Evolutionary conservation across 2,113 vertebrate species (phyloP).

Genomic region (human (Homo sapiens)): GRCh38 chr7:81356001-81356500

Average conservation of each 20-base stretch:
- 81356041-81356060: slow-evolving; percentile 33
- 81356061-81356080: neutral
- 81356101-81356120: slow-evolving; percentile 67
- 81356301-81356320: neutral
- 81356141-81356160: slow-evolving; percentile 57
- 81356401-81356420: slow-evolving; percentile 46
- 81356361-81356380: neutral
- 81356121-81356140: slow-evolving; percentile 30
- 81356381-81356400: slow-evolving; percentile 17
- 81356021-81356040: slow-evolving; percentile 37
- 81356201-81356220: slow-evolving; percentile 12
- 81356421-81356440: slow-evolving; percentile 31
- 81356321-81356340: neutral
- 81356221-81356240: neutral
- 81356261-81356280: neutral
- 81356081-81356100: slow-evolving; percentile 47
- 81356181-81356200: neutral
- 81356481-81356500: slow-evolving; percentile 26
- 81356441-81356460: slow-evolving; percentile 65
- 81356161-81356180: slow-evolving; percentile 11
- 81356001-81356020: slow-evolving; percentile 43
- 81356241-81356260: neutral
- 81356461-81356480: slow-evolving; percentile 67
- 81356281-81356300: neutral
- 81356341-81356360: neutral